phyloP scores from a whole-genome alignment of 2,113 vertebrate species.

The Mionectes macconnelli region DNA sequence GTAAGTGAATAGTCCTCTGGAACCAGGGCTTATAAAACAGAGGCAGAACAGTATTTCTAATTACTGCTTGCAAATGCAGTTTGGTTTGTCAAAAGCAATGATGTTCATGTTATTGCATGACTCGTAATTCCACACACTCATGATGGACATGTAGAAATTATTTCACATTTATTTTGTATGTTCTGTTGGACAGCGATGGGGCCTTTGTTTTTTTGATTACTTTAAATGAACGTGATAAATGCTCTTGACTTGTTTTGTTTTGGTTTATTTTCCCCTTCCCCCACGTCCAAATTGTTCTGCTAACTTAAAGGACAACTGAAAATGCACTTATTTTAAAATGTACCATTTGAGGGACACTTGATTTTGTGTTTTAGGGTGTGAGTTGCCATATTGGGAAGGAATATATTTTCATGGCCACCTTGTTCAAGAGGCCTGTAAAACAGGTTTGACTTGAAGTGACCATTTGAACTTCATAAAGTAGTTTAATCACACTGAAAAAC shows the following conservation, averaged over 20 bases:
- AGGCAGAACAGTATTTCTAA: not conserved
- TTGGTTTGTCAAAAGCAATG: not conserved
- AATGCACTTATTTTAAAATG: not conserved
- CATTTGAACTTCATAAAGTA: slow-evolving; percentile 40
- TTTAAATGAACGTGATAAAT: not conserved
- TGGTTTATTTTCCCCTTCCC: not conserved
- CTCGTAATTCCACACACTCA: not conserved
- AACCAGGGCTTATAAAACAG: not conserved
- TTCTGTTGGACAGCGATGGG: not conserved
- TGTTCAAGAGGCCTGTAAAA: slow-evolving; percentile 21
- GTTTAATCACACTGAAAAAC: slow-evolving; percentile 32
- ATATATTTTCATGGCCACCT: not conserved
- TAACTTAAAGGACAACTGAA: not conserved
- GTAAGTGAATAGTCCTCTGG: not conserved
- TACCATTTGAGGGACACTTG: not conserved
- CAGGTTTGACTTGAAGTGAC: slow-evolving; percentile 57
- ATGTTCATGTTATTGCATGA: not conserved
- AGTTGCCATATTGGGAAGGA: not conserved
- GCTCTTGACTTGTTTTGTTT: not conserved
- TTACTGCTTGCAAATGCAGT: not conserved
- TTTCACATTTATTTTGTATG: not conserved
- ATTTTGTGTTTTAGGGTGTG: not conserved
- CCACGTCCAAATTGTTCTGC: not conserved
- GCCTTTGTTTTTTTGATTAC: not conserved
- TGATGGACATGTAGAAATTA: not conserved